phyloP scores from a whole-genome alignment of 2,888 invertebrate species.

The Andrena hattorfiana region DNA sequence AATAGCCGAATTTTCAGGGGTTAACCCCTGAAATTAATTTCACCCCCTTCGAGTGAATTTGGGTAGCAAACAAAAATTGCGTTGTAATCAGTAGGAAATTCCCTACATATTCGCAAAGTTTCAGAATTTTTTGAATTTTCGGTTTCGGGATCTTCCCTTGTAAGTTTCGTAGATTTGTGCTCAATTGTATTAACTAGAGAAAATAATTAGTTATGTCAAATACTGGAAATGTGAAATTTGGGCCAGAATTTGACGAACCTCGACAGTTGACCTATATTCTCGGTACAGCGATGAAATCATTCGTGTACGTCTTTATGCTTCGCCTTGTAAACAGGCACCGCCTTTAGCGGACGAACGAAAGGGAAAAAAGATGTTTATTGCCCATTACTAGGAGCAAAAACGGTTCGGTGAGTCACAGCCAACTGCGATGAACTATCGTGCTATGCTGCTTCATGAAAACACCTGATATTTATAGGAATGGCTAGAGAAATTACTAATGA shows the following conservation, averaged over 20 bases:
- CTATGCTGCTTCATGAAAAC: not conserved
- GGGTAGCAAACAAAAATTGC: no score
- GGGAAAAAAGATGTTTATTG: conserved; percentile 54
- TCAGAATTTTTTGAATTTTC: no score
- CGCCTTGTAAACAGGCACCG: not conserved
- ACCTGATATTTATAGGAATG: not conserved
- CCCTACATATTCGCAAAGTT: no score
- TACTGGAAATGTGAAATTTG: not conserved
- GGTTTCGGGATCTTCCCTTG: no score
- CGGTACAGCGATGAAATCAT: conserved; percentile 21
- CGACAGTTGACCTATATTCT: not conserved
- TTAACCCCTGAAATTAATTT: no score
- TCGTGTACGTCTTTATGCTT: conserved; percentile 8
- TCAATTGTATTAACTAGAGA: not conserved
- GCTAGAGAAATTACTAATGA: no score
- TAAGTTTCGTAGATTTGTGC: no score
- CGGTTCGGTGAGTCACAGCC: conserved; percentile 52
- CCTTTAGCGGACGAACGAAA: conserved; percentile 25
- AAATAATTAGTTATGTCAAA: not conserved
- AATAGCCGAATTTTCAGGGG: no score
- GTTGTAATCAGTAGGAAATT: no score
- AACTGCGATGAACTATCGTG: conserved; percentile 3
- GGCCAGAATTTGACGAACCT: not conserved
- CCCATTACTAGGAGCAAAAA: conserved; percentile 42
- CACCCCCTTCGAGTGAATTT: no score